Conservation (phyloP, 2,888 invertebrate genomes). For the Lamproptera curius region DNA sequence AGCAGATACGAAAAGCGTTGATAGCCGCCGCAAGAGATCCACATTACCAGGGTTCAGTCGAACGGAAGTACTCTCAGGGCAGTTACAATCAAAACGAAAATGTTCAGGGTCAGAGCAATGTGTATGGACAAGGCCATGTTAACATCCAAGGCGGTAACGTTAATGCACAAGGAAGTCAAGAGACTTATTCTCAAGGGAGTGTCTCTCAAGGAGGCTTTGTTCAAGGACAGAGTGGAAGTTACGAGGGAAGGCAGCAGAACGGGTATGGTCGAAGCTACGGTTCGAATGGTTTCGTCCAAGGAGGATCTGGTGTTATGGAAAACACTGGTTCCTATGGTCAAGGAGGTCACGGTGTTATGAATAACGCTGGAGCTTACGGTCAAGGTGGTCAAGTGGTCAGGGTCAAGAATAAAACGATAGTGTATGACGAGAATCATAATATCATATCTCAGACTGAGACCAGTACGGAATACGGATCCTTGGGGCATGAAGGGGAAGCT, state of each 20-base stretch:
- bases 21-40: constrained; percentile 35
- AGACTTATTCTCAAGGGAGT: constrained; percentile 22
- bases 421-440: constrained; percentile 62
- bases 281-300: constrained; percentile 14
- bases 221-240: constrained; percentile 24
- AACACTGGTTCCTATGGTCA: constrained; percentile 34
- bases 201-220: constrained; percentile 23
- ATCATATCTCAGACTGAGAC: constrained; percentile 68
- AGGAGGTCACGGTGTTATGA: constrained; percentile 29
- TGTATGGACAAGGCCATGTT: constrained; percentile 16
- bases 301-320: constrained; percentile 23
- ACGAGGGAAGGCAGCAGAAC: constrained; percentile 28
- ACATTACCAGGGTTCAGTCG: constrained; percentile 27
- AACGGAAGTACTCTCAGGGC: constrained; percentile 26
- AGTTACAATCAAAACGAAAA: constrained; percentile 23
- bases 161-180: constrained; percentile 21
- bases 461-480: constrained; percentile 68
- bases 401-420: constrained; percentile 51
- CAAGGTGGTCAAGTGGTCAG: constrained; percentile 45
- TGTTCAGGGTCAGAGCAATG: constrained; percentile 16
- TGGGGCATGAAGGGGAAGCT: constrained; percentile 66
- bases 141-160: constrained; percentile 22
- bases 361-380: constrained; percentile 33
- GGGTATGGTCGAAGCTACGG: constrained; percentile 30
- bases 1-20: constrained; percentile 46